Conservation (phyloP, 2,113 vertebrate genomes). For the Centropristis striata region DNA sequence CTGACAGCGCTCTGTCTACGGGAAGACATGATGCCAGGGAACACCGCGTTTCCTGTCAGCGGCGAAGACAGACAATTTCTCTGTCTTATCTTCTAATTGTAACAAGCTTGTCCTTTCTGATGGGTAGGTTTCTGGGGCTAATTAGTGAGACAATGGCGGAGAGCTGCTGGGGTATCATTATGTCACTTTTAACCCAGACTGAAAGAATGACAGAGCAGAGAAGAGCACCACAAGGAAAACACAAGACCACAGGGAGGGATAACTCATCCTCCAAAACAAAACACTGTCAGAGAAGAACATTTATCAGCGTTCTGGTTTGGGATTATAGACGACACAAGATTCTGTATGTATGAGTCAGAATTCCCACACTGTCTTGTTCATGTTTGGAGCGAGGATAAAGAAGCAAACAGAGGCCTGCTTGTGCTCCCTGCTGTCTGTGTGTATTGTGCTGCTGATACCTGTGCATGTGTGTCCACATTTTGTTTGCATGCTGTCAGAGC, state of each 20-base stretch:
- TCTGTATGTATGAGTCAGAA: constrained; percentile 22
- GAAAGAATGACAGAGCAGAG: constrained; percentile 38
- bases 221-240: constrained; percentile 32
- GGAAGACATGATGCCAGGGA: constrained; percentile 20
- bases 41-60: constrained; percentile 54
- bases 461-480: not conserved
- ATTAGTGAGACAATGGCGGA: constrained; percentile 52
- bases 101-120: constrained; percentile 61
- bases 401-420: constrained; percentile 4
- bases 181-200: constrained; percentile 53
- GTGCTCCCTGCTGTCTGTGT: not conserved
- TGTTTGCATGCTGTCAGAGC: constrained; percentile 35
- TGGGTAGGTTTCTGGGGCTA: constrained; percentile 33
- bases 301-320: constrained; percentile 26
- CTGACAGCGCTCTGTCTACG: constrained; percentile 56
- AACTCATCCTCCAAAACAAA: constrained; percentile 52
- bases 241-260: constrained; percentile 31
- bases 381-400: not conserved
- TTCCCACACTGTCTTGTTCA: constrained; percentile 24
- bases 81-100: constrained; percentile 65
- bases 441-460: constrained; percentile 11
- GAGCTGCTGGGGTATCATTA: constrained; percentile 60
- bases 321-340: constrained; percentile 19
- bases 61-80: constrained; percentile 42
- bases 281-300: constrained; percentile 32